Percentiles rank a stretch among this genome's conserved stretches.
Conservation (phyloP, 2,113 vertebrate species). For the Bombycilla garrulus region DNA sequence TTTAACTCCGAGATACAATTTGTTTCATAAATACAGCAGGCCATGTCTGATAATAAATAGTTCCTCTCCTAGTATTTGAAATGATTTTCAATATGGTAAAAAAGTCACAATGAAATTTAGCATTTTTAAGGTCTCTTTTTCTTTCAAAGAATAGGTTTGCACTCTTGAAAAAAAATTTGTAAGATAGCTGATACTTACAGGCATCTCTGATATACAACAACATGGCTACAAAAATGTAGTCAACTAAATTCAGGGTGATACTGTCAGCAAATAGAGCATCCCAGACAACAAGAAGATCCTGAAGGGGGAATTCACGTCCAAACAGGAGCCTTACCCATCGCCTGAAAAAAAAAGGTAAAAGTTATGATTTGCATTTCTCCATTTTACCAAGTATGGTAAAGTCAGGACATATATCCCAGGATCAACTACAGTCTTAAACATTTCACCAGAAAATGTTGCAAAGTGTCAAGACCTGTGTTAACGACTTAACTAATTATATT, state of each 20-base stretch:
- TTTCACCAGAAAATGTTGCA: not conserved
- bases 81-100: not conserved
- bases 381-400: not conserved
- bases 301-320: constrained; percentile 93
- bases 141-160: not conserved
- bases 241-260: constrained; percentile 90
- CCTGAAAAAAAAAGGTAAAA: constrained; percentile 68
- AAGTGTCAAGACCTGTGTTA: not conserved
- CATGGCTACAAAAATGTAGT: constrained; percentile 98
- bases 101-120: not conserved
- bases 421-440: not conserved
- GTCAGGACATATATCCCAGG: not conserved
- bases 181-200: constrained; percentile 76
- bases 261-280: constrained; percentile 95
- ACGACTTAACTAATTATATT: not conserved
- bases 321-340: constrained; percentile 96
- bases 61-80: not conserved
- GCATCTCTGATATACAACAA: constrained; percentile 96
- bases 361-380: not conserved
- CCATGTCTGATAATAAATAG: not conserved
- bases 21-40: constrained; percentile 54
- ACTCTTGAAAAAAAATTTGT: not conserved
- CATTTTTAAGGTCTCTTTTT: not conserved
- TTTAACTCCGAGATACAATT: constrained; percentile 54
- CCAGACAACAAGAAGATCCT: constrained; percentile 96